These are phyloP conservation scores for Argentina silus DNA, from an alignment of 2,797 vertebrate species.

Conservation along the genomic window DNA sequence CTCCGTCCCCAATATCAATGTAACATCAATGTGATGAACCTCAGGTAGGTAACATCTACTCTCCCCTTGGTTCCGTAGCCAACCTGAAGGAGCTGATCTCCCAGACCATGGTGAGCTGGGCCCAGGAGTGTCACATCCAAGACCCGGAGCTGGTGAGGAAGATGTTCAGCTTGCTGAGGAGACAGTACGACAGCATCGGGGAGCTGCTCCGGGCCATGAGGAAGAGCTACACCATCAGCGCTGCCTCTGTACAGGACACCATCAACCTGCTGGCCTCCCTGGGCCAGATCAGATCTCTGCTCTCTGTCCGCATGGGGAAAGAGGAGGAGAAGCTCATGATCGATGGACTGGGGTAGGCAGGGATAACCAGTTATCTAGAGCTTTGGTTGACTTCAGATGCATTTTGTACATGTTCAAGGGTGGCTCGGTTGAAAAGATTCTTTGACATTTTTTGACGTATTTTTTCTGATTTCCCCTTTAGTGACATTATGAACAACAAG, in stretches of 20 bases:
- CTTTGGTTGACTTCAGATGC: background rate
- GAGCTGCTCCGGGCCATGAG: slow-evolving; percentile 92
- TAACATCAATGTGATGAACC: too few relatives aligned
- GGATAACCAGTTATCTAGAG: too few relatives aligned
- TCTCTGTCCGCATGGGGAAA: slow-evolving; percentile 96
- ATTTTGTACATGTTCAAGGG: background rate
- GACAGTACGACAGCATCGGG: slow-evolving; percentile 96
- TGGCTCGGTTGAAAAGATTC: background rate
- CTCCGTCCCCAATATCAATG: too few relatives aligned
- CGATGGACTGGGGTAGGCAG: slow-evolving; percentile 89
- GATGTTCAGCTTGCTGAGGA: slow-evolving; percentile 94
- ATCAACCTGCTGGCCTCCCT: slow-evolving; percentile 91
- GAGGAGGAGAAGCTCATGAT: slow-evolving; percentile 98
- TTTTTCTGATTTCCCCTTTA: slow-evolving; percentile 55
- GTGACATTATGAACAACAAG: slow-evolving; percentile 99
- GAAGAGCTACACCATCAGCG: slow-evolving; percentile 96
- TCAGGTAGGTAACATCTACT: background rate
- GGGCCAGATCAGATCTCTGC: slow-evolving; percentile 94
- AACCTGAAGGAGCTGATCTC: slow-evolving; percentile 96
- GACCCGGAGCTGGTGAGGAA: slow-evolving; percentile 91
- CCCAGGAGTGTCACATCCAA: slow-evolving; percentile 94
- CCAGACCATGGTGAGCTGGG: slow-evolving; percentile 96
- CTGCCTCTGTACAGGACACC: slow-evolving; percentile 90
- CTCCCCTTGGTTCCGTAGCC: slow-evolving; percentile 68
- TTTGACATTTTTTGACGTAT: slow-evolving; percentile 9